A percentile compares a stretch with the other conserved stretches of the same genome.
Conservation (phyloP, 1,140 invertebrate genomes). For the Xylocopa sonorina region DNA sequence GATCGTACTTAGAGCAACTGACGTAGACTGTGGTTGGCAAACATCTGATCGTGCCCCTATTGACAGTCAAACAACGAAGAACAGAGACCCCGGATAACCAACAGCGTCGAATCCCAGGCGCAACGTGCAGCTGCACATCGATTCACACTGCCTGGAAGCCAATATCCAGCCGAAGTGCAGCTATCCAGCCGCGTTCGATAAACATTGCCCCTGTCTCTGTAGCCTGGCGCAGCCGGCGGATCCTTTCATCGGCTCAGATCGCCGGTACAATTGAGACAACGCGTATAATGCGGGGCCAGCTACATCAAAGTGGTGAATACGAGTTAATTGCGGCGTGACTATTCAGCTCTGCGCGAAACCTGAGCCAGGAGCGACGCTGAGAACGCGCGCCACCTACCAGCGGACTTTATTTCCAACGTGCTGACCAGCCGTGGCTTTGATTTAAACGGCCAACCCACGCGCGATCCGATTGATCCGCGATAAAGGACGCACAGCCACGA, state of each 20-base stretch:
- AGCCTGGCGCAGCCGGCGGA: slow-evolving; percentile 23
- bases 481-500: slow-evolving; percentile 9
- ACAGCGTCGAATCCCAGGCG: slow-evolving; percentile 15
- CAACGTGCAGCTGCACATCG: slow-evolving; percentile 47
- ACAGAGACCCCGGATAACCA: slow-evolving; percentile 27
- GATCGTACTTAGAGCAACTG: too few species aligned
- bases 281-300: slow-evolving; percentile 41
- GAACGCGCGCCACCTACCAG: not conserved
- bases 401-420: slow-evolving; percentile 3
- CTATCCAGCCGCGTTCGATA: slow-evolving; percentile 42
- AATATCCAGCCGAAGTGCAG: slow-evolving; percentile 41
- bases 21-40: not conserved
- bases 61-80: slow-evolving; percentile 35
- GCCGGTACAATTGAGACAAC: slow-evolving; percentile 36
- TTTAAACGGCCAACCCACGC: not conserved
- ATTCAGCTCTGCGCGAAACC: slow-evolving; percentile 41
- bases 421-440: not conserved
- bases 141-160: slow-evolving; percentile 31
- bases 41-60: not conserved
- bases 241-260: slow-evolving; percentile 51
- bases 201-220: slow-evolving; percentile 45
- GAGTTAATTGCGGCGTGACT: slow-evolving; percentile 50
- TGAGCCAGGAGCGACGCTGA: slow-evolving; percentile 17
- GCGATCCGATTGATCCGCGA: not conserved
- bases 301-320: slow-evolving; percentile 56